phyloP scores from a whole-genome alignment of 2,797 vertebrate genomes.

The Parauchenoglanis punctatus region DNA sequence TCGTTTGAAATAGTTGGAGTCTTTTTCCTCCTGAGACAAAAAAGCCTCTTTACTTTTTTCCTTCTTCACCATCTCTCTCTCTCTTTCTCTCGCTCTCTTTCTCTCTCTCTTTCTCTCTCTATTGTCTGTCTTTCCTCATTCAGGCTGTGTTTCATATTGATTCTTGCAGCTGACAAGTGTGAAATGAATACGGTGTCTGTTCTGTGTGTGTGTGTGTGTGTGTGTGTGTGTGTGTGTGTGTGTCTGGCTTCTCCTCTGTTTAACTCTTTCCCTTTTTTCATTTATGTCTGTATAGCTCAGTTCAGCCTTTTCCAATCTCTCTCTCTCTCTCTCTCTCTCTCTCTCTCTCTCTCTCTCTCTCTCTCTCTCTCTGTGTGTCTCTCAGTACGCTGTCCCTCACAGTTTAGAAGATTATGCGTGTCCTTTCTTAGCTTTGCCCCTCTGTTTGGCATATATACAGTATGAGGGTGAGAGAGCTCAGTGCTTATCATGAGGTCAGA shows the following conservation, averaged over 20 bases:
- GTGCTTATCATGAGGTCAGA: not conserved
- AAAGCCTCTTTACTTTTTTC: constrained; percentile 20
- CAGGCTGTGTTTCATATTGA: constrained; percentile 60
- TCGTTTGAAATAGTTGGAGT: constrained; percentile 28
- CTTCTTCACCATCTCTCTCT: constrained; percentile 21
- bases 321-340: constrained; percentile 11
- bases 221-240: not conserved
- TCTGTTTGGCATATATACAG: constrained; percentile 16
- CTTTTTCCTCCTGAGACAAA: constrained; percentile 38
- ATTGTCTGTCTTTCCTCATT: constrained; percentile 62
- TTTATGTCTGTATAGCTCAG: constrained; percentile 13
- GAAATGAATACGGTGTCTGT: constrained; percentile 63
- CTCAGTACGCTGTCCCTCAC: not conserved
- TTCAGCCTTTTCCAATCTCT: constrained; percentile 12
- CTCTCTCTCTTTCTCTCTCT: constrained; percentile 38
- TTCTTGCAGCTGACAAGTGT: constrained; percentile 61
- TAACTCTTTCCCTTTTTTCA: constrained; percentile 15
- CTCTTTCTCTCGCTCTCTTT: constrained; percentile 45
- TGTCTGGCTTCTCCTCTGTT: constrained; percentile 19
- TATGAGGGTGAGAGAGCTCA: not conserved
- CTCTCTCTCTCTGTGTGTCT: not conserved
- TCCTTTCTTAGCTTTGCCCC: constrained; percentile 30
- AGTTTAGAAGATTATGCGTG: constrained; percentile 22
- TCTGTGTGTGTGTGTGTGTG: constrained; percentile 37
- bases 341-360: not conserved